Evolutionary conservation across 2,797 vertebrate species (phyloP), one percentile per base, ranked within the genome.

Genomic region (Bradypodion ventrale): DNA sequence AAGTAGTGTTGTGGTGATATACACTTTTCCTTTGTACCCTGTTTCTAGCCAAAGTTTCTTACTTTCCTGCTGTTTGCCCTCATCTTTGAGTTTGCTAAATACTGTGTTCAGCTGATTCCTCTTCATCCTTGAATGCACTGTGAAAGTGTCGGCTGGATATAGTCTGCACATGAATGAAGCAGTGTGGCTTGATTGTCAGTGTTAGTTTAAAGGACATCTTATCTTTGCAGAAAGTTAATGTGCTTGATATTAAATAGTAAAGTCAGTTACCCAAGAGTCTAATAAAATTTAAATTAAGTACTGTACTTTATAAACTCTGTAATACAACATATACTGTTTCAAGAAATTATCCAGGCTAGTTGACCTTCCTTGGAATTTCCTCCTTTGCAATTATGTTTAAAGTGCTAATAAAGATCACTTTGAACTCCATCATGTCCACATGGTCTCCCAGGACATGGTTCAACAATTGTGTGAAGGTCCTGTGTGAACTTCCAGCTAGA

Each of bases 341-440:
- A 93, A 94, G 88, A 92, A 94, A 91, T 87, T 88, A 90, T 91
- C 92, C 80, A 0, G 75, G 86, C 86, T 90, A 81, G 92, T 87
- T 92, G 93, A 92, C 89, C 92, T 93, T 93, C 88, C 70, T 90
- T 93, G 95, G 94, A 93, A 96, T 96, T 95, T 95, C 94, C 93
- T 91, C 90, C 92, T 37, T 93, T 92, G 85, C 93, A 92, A 94
- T 95, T 94, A 92, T 90, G 83, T 93, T 94, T 94, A 93, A 94
- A 94, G 94, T 94, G 93, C 95, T 94, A 94, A 94, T 95, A 95
- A 95, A 95, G 90, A 92, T 91, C 85, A 84, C 94, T 94, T 95
- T 95, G 95, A 95, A 95, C 94, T 94, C 68, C 89, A 86, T 92
- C 87, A 89, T 91, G 89, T 91, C 89, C 65, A 90, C 91, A 93